Percentiles rank a stretch among this genome's conserved stretches.
These are phyloP conservation scores for Tapera naevia DNA, from an alignment of 2,797 vertebrate species.

Conservation along the genomic window DNA sequence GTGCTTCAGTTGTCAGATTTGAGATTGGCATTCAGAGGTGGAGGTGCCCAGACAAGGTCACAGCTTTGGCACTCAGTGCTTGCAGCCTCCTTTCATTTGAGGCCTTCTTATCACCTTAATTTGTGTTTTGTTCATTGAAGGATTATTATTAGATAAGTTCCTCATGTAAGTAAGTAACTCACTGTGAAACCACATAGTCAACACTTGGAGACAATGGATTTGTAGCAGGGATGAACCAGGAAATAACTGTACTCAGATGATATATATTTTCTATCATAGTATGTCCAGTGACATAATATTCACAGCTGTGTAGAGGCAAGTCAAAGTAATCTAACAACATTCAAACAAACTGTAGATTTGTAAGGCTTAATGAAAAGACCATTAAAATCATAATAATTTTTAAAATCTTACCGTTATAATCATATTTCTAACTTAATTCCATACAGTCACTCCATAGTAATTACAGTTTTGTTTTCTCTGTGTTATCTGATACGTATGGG, in stretches of 20 bases:
- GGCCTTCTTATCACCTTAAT: background rate
- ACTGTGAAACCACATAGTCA: background rate
- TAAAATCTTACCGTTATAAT: background rate
- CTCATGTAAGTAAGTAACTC: background rate
- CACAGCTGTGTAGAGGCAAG: background rate
- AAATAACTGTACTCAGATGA: background rate
- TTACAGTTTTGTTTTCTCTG: background rate
- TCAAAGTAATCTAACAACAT: background rate
- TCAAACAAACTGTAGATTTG: background rate
- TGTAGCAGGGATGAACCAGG: background rate
- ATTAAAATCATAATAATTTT: background rate
- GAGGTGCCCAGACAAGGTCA: background rate
- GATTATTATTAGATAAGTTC: background rate
- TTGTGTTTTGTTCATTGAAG: background rate
- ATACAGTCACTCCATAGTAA: background rate
- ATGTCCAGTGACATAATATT: background rate
- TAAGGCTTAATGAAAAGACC: background rate
- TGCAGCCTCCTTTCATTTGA: background rate
- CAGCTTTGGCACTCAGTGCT: background rate
- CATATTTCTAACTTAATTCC: background rate
- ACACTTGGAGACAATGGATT: background rate
- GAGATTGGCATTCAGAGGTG: background rate
- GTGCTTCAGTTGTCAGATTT: background rate
- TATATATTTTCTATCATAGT: background rate
- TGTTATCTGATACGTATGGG: background rate